Evolutionary conservation across 2,797 vertebrate genomes (phyloP), one percentile per base, ranked within the genome.

Genomic region (Pygocentrus nattereri): DNA sequence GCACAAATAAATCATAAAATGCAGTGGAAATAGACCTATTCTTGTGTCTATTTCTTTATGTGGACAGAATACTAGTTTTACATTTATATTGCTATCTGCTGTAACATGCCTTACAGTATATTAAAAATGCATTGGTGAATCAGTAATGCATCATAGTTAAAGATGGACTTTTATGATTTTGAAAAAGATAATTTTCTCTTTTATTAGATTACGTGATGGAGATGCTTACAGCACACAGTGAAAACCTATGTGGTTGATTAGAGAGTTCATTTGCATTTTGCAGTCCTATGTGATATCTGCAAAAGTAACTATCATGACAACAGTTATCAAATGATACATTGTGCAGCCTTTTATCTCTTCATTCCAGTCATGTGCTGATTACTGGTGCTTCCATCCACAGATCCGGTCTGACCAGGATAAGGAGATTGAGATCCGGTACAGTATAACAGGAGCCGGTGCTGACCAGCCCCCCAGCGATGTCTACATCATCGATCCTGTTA

Each of bases 331-430:
- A 21, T 5, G 6, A 11, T 58, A 25, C 21, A 0, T 25, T 58
- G n/a, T 21, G 5, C 56, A 25, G n/a, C 8, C 21, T n/a, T 16
- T 15, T 61, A 30, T 30, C 13, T 61, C 27, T 30, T 30, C 25
- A 61, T 30, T 65, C 59, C 59, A 30, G 25, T 61, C 31, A 65
- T 30, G 12, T 65, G 30, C 11, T 16, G n/a, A n/a, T n/a, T 59
- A 11, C 1, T 30, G 31, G 4, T 31, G 1, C 7, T 38, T 47
- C 0, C 73, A 88, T 85, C 16, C 76, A 44, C 94, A 99, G 98
- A 99, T 99, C 89, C 97, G 97, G 34, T 99, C 98, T 0, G 98
- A 99, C 90, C 98, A 99, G 84, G 98, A 99, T 93, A 97, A 96
- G n/a, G 97, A 97, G 80, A 97, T 96, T 54, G 96, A 96, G 74